Evolutionary conservation across 2,797 vertebrate species (phyloP).

Genomic region (Moxostoma hubbsi): DNA sequence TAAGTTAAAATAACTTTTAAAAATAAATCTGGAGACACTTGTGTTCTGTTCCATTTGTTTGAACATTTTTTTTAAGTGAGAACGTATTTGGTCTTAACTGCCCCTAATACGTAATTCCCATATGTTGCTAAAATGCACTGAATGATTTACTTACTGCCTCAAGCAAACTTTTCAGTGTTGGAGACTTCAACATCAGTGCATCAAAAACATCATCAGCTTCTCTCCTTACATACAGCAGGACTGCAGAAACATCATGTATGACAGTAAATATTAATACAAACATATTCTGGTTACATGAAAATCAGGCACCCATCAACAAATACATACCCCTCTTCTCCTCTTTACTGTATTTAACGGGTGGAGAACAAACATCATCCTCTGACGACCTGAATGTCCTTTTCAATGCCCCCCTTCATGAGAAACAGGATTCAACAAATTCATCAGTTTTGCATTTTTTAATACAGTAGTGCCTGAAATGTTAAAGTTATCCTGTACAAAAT

Average conservation of each 20-base stretch:
- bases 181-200: conserved; percentile 95
- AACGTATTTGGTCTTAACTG: no score
- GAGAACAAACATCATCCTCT: conserved; percentile 88
- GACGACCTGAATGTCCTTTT: conserved; percentile 93
- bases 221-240: conserved; percentile 95
- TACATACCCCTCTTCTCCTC: conserved; percentile 91
- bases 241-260: conserved; percentile 73
- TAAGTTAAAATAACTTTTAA: no score
- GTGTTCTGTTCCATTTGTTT: no score
- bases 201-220: conserved; percentile 97
- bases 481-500: no score
- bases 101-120: background rate
- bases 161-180: conserved; percentile 92
- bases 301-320: background rate
- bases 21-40: no score
- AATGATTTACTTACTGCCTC: conserved; percentile 88
- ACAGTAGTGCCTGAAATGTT: no score
- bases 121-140: background rate
- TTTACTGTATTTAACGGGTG: conserved; percentile 91
- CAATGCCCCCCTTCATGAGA: conserved; percentile 83
- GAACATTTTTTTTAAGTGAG: no score
- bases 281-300: background rate
- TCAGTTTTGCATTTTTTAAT: background rate
- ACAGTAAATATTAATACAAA: background rate
- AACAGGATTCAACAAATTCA: background rate